Conservation (phyloP, 2,113 vertebrate species). For the Probosciger aterrimus region DNA sequence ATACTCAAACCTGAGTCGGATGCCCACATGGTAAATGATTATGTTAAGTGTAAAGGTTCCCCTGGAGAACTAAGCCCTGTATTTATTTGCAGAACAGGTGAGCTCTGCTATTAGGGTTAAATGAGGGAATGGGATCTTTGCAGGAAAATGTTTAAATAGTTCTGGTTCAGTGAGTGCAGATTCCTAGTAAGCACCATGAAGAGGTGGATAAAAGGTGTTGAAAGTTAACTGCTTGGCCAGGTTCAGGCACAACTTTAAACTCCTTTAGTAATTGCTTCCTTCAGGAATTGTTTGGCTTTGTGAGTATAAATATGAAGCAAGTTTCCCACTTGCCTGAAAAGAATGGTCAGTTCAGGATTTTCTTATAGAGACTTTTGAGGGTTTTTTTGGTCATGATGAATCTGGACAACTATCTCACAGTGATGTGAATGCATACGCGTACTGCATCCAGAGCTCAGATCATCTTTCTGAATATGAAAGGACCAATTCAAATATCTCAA, state of each 20-base stretch:
- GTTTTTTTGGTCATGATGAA: not conserved
- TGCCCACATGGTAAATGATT: not conserved
- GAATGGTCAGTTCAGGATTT: not conserved
- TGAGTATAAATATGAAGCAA: conserved; percentile 49
- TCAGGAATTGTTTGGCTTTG: conserved; percentile 37
- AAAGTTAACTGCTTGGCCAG: conserved; percentile 56
- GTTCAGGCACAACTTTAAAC: not conserved
- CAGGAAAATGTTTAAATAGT: conserved; percentile 43
- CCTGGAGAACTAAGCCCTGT: not conserved
- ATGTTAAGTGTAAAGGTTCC: not conserved
- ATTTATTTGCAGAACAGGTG: conserved; percentile 19
- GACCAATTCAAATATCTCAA: not conserved
- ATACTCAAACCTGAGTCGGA: not conserved
- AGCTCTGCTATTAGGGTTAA: not conserved
- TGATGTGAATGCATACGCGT: not conserved
- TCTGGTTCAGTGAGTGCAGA: conserved; percentile 44
- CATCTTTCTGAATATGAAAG: not conserved
- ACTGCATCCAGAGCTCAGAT: not conserved
- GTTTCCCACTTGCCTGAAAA: conserved; percentile 32
- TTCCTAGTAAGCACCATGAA: conserved; percentile 50
- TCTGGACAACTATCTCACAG: not conserved
- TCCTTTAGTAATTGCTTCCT: not conserved
- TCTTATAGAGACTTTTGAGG: not conserved
- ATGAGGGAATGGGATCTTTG: not conserved
- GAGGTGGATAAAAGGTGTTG: conserved; percentile 41